Conservation (phyloP, 1,140 invertebrate species). For the Helicoverpa armigera region DNA sequence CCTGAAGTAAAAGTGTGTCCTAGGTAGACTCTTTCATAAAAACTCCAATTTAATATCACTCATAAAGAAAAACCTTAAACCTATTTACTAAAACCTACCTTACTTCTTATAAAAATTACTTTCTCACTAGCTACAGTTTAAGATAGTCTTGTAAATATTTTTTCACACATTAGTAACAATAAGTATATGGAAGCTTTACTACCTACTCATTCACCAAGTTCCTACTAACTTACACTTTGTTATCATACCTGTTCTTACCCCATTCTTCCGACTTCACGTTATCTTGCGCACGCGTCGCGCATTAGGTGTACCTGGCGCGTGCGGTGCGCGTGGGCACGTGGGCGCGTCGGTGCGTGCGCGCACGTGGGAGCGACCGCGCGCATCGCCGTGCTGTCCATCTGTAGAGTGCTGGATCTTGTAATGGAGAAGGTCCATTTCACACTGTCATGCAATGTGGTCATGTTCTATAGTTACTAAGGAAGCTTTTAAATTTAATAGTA, state of each 20-base stretch:
- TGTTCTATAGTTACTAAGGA: neutral
- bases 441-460: neutral
- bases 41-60: too few relatives aligned
- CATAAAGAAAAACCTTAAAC: too few relatives aligned
- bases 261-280: neutral
- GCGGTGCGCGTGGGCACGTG: constrained; percentile 66
- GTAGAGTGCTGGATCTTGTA: constrained; percentile 61
- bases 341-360: constrained; percentile 55
- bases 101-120: neutral
- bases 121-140: neutral
- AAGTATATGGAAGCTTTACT: too few relatives aligned
- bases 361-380: constrained; percentile 68
- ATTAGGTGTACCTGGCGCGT: constrained; percentile 56
- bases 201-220: neutral
- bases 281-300: constrained; percentile 53
- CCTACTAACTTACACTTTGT: neutral
- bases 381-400: constrained; percentile 52
- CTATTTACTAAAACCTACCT: neutral
- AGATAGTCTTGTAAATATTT: neutral
- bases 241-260: constrained; percentile 30
- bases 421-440: constrained; percentile 37
- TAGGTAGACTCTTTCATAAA: too few relatives aligned
- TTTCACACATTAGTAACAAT: too few relatives aligned
- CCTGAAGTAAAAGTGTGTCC: too few relatives aligned
- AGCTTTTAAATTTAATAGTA: neutral